phyloP scores from a whole-genome alignment of 2,797 vertebrate genomes.

The Manis crassicaudata region DNA sequence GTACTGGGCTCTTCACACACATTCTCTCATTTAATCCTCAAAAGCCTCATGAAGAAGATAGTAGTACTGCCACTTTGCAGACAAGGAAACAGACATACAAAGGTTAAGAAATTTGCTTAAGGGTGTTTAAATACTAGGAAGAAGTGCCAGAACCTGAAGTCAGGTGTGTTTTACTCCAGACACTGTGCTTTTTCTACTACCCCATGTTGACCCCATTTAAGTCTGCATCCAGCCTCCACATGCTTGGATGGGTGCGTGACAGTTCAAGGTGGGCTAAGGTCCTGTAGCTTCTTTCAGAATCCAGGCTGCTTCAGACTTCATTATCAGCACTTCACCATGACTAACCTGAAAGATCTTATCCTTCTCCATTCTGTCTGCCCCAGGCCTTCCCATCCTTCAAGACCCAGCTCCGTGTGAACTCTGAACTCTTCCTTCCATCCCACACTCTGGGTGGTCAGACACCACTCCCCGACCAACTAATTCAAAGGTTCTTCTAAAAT shows the following conservation, averaged over 20 bases:
- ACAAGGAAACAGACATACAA: not conserved
- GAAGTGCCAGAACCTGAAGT: not conserved
- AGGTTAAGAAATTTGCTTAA: not conserved
- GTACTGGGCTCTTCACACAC: not conserved
- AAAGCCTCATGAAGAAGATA: not conserved
- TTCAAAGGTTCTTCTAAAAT: constrained; percentile 60
- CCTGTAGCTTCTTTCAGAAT: not conserved
- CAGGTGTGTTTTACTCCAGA: not conserved
- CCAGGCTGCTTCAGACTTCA: not conserved
- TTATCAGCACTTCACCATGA: not conserved
- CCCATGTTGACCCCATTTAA: not conserved
- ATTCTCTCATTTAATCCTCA: not conserved
- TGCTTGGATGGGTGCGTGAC: not conserved
- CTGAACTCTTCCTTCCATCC: not conserved
- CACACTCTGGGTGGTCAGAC: not conserved
- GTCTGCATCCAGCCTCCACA: not conserved
- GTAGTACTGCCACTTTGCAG: not conserved
- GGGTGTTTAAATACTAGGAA: not conserved
- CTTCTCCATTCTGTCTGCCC: not conserved
- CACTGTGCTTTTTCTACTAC: not conserved
- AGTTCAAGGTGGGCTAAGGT: not conserved
- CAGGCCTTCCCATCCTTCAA: not conserved
- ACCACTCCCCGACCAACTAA: not conserved
- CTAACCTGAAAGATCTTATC: not conserved
- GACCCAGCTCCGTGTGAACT: not conserved